Conservation (phyloP, 2,113 vertebrate species). For the Bos javanicus region DNA sequence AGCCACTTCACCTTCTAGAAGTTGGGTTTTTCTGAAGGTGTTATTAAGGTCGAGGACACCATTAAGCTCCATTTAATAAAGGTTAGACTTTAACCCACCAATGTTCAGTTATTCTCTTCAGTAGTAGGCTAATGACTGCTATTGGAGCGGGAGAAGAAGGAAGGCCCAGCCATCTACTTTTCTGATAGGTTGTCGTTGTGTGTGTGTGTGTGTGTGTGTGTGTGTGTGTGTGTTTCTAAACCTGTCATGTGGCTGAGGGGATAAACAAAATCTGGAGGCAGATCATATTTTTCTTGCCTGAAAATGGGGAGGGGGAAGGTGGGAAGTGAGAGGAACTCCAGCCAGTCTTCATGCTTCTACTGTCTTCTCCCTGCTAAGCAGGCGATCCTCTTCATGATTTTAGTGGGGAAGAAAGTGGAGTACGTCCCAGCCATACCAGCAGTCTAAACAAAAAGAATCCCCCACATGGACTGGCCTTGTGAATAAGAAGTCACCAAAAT, state of each 20-base stretch:
- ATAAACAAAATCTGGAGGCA: neutral
- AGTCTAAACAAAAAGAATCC: neutral
- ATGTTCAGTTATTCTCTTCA: neutral
- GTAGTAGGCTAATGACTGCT: neutral
- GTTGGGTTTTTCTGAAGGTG: neutral
- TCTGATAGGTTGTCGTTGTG: neutral
- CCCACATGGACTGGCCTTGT: neutral
- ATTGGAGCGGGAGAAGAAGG: neutral
- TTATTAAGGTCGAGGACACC: neutral
- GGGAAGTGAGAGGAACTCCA: accelerated
- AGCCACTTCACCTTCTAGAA: neutral
- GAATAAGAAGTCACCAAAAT: neutral
- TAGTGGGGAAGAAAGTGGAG: neutral
- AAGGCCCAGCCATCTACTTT: neutral
- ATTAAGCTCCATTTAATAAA: neutral
- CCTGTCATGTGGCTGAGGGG: neutral
- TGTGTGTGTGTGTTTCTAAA: neutral
- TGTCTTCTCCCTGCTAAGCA: neutral
- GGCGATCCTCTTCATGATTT: neutral
- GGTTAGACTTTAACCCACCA: neutral
- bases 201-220: neutral
- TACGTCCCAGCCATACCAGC: neutral
- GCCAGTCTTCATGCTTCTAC: neutral
- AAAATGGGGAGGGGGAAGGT: neutral
- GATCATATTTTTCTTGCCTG: neutral